Conservation (phyloP, 2,113 vertebrate species). For the Columba janthina region DNA sequence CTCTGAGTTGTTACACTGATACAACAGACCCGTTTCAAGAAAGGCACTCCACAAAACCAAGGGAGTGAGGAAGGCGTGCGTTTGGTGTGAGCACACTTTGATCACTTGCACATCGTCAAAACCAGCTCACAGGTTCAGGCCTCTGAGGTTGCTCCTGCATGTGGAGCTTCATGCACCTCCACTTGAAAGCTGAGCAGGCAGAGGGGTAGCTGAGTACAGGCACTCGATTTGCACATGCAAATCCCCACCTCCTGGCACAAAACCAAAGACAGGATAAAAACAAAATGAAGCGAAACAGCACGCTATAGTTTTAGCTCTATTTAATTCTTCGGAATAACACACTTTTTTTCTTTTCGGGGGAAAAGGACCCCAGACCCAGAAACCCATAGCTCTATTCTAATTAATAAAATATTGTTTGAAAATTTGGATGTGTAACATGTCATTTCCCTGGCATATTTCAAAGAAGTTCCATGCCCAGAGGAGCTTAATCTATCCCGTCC, state of each 20-base stretch:
- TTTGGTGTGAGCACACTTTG: neutral
- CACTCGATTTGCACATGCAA: neutral
- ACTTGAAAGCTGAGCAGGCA: neutral
- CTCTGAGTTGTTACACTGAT: neutral
- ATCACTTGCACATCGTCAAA: neutral
- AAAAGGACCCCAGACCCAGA: neutral
- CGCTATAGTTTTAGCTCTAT: neutral
- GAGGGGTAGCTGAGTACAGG: neutral
- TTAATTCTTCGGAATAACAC: neutral
- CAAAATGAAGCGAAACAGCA: conserved; percentile 8
- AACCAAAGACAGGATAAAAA: conserved; percentile 14
- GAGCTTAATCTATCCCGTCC: conserved; percentile 13
- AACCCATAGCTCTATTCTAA: neutral
- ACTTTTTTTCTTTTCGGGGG: neutral
- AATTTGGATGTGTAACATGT: neutral
- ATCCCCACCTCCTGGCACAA: neutral
- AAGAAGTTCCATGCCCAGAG: conserved; percentile 7
- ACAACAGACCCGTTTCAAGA: neutral
- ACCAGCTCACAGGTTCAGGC: neutral
- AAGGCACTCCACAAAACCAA: neutral
- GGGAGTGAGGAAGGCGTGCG: neutral
- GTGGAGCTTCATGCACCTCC: neutral
- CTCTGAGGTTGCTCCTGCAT: neutral
- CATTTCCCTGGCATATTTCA: conserved; percentile 33
- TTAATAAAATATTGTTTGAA: conserved; percentile 33